A percentile compares a stretch with the other conserved stretches of the same genome.
phyloP scores from a whole-genome alignment of 2,888 invertebrate species.

The Prosopocoilus inquinatus region DNA sequence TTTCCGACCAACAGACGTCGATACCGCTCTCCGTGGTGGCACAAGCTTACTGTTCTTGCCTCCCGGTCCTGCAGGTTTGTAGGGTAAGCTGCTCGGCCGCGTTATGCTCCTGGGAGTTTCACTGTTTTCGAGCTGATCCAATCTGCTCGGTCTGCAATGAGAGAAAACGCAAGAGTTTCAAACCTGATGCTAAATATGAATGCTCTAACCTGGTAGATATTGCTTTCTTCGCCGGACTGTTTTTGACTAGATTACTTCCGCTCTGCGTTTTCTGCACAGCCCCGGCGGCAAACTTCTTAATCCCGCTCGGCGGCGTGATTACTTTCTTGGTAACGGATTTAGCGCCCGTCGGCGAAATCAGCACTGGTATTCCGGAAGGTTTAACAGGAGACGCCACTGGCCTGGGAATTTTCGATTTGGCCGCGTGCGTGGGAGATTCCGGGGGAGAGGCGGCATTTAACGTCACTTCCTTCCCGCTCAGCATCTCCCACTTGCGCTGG shows the following conservation, averaged over 20 bases:
- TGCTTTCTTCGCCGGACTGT: conserved; percentile 28
- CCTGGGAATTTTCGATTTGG: conserved; percentile 72
- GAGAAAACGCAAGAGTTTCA: neutral
- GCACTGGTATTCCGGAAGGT: conserved; percentile 60
- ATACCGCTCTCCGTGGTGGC: conserved; percentile 64
- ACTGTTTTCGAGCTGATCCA: conserved; percentile 56
- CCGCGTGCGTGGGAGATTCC: conserved; percentile 49
- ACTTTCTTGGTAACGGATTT: conserved; percentile 43
- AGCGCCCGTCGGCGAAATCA: conserved; percentile 40
- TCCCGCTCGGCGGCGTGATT: conserved; percentile 42
- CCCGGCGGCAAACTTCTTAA: conserved; percentile 17
- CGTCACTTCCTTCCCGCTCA: conserved; percentile 58
- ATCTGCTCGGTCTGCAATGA: conserved; percentile 58
- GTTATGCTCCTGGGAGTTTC: conserved; percentile 49
- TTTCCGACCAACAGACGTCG: conserved; percentile 62
- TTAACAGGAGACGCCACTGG: conserved; percentile 72
- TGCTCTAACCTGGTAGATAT: conserved; percentile 34
- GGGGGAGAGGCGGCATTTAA: conserved; percentile 32
- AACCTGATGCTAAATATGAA: neutral
- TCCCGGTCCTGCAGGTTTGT: conserved; percentile 54
- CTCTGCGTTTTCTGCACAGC: conserved; percentile 17
- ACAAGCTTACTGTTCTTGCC: conserved; percentile 43
- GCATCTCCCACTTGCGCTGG: conserved; percentile 79
- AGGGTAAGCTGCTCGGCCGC: conserved; percentile 69
- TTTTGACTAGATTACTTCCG: conserved; percentile 27